Conservation (phyloP, 2,888 invertebrate genomes). For the Smittia sp. region DNA sequence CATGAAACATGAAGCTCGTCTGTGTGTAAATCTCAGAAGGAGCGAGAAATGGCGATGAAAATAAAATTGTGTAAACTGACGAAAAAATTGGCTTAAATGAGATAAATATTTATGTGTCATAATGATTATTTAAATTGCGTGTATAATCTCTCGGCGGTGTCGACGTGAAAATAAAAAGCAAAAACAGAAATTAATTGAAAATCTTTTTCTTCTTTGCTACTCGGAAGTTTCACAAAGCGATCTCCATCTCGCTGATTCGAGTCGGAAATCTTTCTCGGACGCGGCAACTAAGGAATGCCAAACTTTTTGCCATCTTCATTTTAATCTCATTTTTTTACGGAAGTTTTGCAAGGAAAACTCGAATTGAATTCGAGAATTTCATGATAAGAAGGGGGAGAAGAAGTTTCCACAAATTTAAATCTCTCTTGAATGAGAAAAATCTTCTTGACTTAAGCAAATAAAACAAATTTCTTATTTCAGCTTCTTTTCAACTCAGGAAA, state of each 20-base stretch:
- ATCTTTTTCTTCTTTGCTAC: background rate
- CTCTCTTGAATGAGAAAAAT: background rate
- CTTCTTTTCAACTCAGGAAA: background rate
- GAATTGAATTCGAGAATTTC: constrained; percentile 4
- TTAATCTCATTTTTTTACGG: background rate
- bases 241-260: background rate
- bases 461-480: background rate
- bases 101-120: constrained; percentile 32
- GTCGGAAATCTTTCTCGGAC: constrained; percentile 6
- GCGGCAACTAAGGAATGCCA: background rate
- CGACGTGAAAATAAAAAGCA: constrained; percentile 17
- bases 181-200: constrained; percentile 26
- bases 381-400: background rate
- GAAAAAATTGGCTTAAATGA: constrained; percentile 20
- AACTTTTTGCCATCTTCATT: background rate
- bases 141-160: constrained; percentile 19
- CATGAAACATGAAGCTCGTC: background rate
- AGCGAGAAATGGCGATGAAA: constrained; percentile 12
- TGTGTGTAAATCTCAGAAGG: background rate
- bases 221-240: background rate
- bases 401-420: constrained; percentile 13
- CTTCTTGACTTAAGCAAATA: background rate
- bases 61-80: constrained; percentile 24
- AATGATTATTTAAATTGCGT: constrained; percentile 31
- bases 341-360: background rate